Base-by-base conservation (phyloP, 2,113 vertebrate genomes). In the Athene noctua region DNA sequence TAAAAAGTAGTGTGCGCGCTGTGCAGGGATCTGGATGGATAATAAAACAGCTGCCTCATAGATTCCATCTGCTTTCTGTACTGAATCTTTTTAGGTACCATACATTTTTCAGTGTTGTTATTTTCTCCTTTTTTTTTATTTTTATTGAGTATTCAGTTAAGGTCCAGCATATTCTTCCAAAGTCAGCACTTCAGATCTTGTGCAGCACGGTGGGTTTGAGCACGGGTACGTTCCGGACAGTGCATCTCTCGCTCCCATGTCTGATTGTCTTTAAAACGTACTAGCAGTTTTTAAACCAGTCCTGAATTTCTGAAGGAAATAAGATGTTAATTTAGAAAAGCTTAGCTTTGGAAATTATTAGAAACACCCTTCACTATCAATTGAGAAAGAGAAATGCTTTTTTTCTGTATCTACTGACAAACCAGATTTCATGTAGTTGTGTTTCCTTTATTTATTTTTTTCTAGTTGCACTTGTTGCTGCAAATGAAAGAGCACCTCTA, bases 1-100 rank as follows among this genome's bases (percentile, higher is more conserved):
- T 92, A 94, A 95, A 87, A 94, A 95, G 77, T 61, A 82, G 91
- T 58, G 91, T 91, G 78, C 1, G 66, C 20, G 7, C 75, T 94
- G 92, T 71, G 85, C 79, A 58, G 92, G 90, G 92, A 88, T 94
- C 92, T 94, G 94, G 75, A 42, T 92, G 87, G 84, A 81, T 94
- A 92, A 94, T 97, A 96, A 96, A 96, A 96, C 97, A 96, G 74
- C 96, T 94, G 96, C 89, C 89, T 97, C 58, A 0, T 62, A 83
- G 92, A 73, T 94, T 95, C 87, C 8, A 20, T 89, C 91, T 95
- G 92, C 92, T 83, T 92, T 90, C 95, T 75, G 13, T 80, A 73
- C 91, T 91, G 96, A 92, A 96, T 97, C 95, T 95, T 96, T 91
- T 91, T 94, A 96, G 95, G 91, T 96, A 95, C 91, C 74, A 20